phyloP scores from a whole-genome alignment of 2,797 vertebrate species.

The Prionace glauca region DNA sequence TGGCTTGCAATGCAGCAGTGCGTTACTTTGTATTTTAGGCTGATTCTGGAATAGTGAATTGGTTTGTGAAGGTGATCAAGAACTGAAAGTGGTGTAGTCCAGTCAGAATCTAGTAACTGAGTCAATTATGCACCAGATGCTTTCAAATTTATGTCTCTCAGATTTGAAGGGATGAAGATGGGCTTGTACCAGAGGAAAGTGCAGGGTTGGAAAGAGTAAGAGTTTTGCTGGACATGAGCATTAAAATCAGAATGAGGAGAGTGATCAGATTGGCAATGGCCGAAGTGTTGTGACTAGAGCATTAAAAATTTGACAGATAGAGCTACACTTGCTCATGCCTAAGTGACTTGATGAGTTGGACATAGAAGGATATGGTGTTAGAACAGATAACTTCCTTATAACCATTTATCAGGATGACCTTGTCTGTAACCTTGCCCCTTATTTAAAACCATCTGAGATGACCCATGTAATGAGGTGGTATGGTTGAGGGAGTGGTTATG shows the following conservation, averaged over 20 bases:
- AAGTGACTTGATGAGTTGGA: neutral
- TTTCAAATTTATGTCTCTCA: neutral
- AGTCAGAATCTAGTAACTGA: neutral
- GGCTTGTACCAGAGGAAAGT: too few relatives aligned
- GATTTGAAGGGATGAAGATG: neutral
- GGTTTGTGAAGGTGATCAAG: neutral
- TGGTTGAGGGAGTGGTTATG: neutral
- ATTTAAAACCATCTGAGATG: neutral
- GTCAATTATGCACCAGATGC: neutral
- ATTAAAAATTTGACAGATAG: neutral
- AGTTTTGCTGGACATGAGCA: neutral
- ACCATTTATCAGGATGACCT: neutral
- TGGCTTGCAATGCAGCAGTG: neutral
- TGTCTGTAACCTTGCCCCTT: neutral
- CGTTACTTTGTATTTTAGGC: neutral
- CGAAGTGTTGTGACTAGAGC: neutral
- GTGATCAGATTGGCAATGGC: neutral
- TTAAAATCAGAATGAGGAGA: neutral
- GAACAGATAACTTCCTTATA: too few relatives aligned
- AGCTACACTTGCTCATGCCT: too few relatives aligned
- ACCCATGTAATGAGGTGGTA: neutral
- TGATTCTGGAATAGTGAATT: neutral
- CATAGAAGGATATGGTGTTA: neutral
- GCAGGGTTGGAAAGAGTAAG: neutral
- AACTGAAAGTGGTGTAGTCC: neutral